Evolutionary conservation across 2,113 vertebrate species (phyloP).

Genomic region (Ictalurus punctatus): DNA sequence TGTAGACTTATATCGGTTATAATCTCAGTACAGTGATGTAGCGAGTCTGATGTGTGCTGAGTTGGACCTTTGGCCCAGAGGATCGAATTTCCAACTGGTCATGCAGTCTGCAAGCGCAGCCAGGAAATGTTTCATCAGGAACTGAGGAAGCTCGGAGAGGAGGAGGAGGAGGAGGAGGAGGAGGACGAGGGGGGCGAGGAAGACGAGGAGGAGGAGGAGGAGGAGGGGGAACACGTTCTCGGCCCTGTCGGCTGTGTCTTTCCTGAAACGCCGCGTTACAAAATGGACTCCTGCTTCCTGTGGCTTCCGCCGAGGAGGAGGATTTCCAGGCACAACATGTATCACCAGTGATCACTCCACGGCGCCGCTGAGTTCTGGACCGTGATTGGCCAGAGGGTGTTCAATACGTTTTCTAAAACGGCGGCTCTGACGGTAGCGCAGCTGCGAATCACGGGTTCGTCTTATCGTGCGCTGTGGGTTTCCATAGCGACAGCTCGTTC

Average conservation of each 20-base stretch:
- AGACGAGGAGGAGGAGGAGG: not conserved
- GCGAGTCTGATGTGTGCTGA: conserved; percentile 33
- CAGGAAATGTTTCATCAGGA: conserved; percentile 64
- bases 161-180: not conserved
- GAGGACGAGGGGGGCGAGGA: not conserved
- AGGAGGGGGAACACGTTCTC: not conserved
- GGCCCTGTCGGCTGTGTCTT: not conserved
- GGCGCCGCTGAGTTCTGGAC: not conserved
- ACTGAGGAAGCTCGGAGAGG: conserved; percentile 36
- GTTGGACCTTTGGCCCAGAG: conserved; percentile 43
- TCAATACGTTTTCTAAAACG: not conserved
- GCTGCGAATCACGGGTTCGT: not conserved
- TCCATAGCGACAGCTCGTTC: not conserved
- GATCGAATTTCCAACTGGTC: conserved; percentile 54
- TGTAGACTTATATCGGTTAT: not conserved
- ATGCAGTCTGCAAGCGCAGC: conserved; percentile 35
- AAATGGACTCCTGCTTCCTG: conserved; percentile 11
- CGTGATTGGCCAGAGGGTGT: not conserved
- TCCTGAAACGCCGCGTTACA: not conserved
- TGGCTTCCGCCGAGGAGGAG: too few relatives aligned
- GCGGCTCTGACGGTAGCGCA: not conserved
- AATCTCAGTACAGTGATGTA: not conserved
- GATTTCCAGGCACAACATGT: not conserved
- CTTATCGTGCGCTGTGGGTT: not conserved
- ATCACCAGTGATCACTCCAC: not conserved